A percentile compares a stretch with the other conserved stretches of the same genome.
These are phyloP conservation scores for Hanleya hanleyi DNA, from an alignment of 2,888 invertebrate species.

Conservation along the genomic window DNA sequence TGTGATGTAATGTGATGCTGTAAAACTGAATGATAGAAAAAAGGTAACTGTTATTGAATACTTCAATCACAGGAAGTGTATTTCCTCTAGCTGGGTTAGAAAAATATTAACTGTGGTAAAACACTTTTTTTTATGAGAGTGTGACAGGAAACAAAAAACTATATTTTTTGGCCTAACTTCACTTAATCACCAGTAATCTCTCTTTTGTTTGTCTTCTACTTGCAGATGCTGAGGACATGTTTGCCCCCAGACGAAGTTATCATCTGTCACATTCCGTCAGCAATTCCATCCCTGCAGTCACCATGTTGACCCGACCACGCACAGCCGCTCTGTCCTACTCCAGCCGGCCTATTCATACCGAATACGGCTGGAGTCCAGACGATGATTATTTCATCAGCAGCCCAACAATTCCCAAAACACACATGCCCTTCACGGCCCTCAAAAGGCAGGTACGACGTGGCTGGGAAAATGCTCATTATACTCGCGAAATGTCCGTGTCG, in stretches of 20 bases:
- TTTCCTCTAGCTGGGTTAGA: no score
- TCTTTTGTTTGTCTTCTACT: neutral
- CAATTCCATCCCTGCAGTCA: slow-evolving; percentile 62
- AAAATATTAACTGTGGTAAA: no score
- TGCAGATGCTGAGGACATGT: neutral
- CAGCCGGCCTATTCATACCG: slow-evolving; percentile 51
- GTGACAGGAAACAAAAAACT: no score
- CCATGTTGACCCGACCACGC: slow-evolving; percentile 58
- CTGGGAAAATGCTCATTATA: slow-evolving; percentile 64
- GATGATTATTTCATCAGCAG: slow-evolving; percentile 54
- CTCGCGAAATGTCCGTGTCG: slow-evolving; percentile 64
- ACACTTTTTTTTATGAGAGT: no score
- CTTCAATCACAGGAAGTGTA: no score
- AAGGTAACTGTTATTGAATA: no score
- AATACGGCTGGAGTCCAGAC: slow-evolving; percentile 54
- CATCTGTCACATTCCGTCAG: slow-evolving; percentile 59
- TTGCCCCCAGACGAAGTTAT: slow-evolving; percentile 13
- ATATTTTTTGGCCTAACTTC: no score
- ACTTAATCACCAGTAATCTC: no score
- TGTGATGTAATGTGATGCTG: no score
- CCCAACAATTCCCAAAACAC: slow-evolving; percentile 68
- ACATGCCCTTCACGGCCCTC: slow-evolving; percentile 68
- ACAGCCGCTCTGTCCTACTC: slow-evolving; percentile 46
- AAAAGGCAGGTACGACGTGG: slow-evolving; percentile 58
- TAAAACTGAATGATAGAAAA: no score